phyloP scores from a whole-genome alignment of 2,888 invertebrate species.

The Pinctada fucata region DNA sequence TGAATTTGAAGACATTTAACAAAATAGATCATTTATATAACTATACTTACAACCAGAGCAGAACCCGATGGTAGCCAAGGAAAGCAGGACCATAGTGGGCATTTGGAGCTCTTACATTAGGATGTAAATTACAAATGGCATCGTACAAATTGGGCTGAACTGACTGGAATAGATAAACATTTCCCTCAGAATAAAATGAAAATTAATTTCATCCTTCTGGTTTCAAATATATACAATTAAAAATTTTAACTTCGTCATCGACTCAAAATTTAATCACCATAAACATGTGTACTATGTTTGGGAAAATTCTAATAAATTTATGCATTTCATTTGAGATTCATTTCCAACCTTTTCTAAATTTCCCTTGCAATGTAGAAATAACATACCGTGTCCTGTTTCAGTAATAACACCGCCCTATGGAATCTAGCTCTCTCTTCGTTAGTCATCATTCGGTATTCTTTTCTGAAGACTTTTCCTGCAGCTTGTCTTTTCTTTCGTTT shows the following conservation, averaged over 20 bases:
- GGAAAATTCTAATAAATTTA: no score
- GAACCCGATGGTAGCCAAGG: slow-evolving; percentile 30
- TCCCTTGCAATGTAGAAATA: no score
- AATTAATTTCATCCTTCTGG: no score
- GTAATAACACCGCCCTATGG: slow-evolving; percentile 55
- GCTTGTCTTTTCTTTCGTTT: neutral
- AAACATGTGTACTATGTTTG: no score
- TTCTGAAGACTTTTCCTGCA: neutral
- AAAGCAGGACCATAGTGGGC: slow-evolving; percentile 34
- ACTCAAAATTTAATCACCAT: no score
- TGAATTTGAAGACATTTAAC: no score
- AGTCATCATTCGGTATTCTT: slow-evolving; percentile 60
- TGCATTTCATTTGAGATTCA: no score
- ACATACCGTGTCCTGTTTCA: slow-evolving; percentile 55
- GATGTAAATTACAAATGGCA: slow-evolving; percentile 28
- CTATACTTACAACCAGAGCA: slow-evolving; percentile 28
- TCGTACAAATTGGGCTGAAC: slow-evolving; percentile 27
- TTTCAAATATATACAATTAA: no score
- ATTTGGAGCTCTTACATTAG: slow-evolving; percentile 11
- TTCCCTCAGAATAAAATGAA: no score
- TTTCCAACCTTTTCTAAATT: no score
- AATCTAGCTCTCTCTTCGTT: slow-evolving; percentile 54
- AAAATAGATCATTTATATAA: no score
- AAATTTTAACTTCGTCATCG: no score
- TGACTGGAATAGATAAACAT: slow-evolving; percentile 1